phyloP scores from a whole-genome alignment of 2,888 invertebrate genomes.

The Cartodere bifasciata region DNA sequence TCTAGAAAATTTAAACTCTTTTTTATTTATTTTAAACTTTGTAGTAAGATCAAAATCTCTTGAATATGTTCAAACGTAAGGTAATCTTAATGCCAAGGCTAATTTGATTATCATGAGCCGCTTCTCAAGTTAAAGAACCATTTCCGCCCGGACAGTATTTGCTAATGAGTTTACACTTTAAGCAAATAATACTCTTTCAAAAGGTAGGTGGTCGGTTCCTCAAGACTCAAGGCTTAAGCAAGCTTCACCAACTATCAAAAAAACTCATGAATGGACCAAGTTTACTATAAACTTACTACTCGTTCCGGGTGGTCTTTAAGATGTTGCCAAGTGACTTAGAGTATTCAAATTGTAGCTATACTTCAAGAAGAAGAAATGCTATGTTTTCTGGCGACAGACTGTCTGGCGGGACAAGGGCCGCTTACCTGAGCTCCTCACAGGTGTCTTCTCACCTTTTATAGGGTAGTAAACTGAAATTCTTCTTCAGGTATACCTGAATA shows the following conservation, averaged over 20 bases:
- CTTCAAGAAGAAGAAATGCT: no score
- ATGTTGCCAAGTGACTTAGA: slow-evolving; percentile 14
- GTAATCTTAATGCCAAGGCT: background rate
- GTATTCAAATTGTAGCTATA: no score
- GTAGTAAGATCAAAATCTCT: no score
- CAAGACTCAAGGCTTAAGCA: slow-evolving; percentile 15
- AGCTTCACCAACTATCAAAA: slow-evolving; percentile 6
- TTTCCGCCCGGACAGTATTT: slow-evolving; percentile 11
- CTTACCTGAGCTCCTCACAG: slow-evolving; percentile 19
- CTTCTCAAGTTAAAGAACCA: slow-evolving; percentile 9
- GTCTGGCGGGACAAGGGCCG: slow-evolving; percentile 18
- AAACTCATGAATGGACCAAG: slow-evolving; percentile 20
- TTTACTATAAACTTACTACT: slow-evolving; percentile 21
- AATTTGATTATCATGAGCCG: background rate
- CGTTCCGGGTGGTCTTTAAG: slow-evolving; percentile 23
- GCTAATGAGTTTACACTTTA: slow-evolving; percentile 9
- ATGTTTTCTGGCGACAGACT: slow-evolving; percentile 26
- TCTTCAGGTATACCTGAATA: background rate
- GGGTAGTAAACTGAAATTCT: background rate
- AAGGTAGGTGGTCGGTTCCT: slow-evolving; percentile 6
- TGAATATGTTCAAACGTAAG: slow-evolving; percentile 1
- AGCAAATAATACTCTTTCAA: slow-evolving; percentile 3
- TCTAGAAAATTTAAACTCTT: no score
- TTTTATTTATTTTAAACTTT: no score
- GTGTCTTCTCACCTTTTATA: slow-evolving; percentile 14